Evolutionary conservation across 2,888 invertebrate species (phyloP), one percentile per base, ranked within the genome.

Genomic region (Drosophila incognita): DNA sequence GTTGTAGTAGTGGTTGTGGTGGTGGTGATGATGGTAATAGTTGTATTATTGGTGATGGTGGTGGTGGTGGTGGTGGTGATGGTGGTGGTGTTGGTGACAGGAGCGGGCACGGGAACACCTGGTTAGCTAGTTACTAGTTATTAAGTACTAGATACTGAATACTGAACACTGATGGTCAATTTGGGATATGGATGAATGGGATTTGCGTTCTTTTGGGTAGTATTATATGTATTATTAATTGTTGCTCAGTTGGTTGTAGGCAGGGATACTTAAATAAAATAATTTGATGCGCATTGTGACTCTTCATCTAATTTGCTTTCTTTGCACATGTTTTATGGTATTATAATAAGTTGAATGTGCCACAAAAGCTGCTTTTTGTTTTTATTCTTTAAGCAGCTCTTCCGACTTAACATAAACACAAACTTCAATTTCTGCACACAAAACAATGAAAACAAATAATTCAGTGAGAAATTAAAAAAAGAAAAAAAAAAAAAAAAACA

Each of bases 221-320:
- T 53, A 65, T 69, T 61, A 54, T 74, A 68, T 69, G 85, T 79
- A 76, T 85, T 76, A 89, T 79, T 89, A 60, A 53, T 69, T 71
- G 66, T 77, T 69, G 48, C 72, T 62, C 53, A 64, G 60, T 69
- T 69, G 38, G 40, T 62, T 53, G 66, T 51, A 48, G 63, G 67
- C 52, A 58, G 61, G 64, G 49, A 53, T 52, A 68, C 70, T 70
- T 79, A 82, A 61, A 49, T 74, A 64, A 63, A 51, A 42, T 48
- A 35, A 56, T 24, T 66, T 21, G 29, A 21, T 33, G 52, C 67
- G 74, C 64, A 65, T 40, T 42, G 73, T 33, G 69, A 53, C 42
- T 38, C 35, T 8, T 35, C 40, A 57, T 29, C 18, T 24, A 7
- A 52, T 67, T 46, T 46, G 33, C 24, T 24, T 18, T 29, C 6